A percentile compares a stretch with the other conserved stretches of the same genome.
phyloP scores from a whole-genome alignment of 92 coral and sea anemone species.

The Porites divaricata region DNA sequence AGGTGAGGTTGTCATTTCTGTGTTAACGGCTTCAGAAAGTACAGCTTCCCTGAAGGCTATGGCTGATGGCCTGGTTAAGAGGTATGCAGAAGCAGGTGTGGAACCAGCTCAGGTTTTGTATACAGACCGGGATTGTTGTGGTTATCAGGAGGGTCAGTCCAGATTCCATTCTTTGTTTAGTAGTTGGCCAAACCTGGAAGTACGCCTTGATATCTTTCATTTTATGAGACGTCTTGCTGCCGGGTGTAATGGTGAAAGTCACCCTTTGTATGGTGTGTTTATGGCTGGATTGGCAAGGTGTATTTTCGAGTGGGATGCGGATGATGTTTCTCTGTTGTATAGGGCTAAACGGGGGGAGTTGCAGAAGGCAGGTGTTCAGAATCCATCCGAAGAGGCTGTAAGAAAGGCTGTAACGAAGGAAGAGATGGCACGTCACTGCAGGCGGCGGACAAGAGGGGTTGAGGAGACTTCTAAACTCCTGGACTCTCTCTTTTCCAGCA shows the following conservation, averaged over 20 bases:
- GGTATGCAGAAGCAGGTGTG: conserved; percentile 29
- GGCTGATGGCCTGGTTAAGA: conserved; percentile 32
- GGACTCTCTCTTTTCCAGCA: not conserved
- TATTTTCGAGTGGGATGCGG: conserved; percentile 47
- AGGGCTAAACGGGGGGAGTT: conserved; percentile 47
- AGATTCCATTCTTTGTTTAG: conserved; percentile 13
- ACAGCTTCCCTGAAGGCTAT: conserved; percentile 15
- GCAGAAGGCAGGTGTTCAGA: not conserved
- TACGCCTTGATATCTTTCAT: conserved; percentile 58
- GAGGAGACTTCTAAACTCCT: not conserved
- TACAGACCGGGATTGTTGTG: conserved; percentile 59
- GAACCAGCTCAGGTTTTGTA: conserved; percentile 24
- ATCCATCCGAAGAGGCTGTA: not conserved
- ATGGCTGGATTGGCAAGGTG: conserved; percentile 47
- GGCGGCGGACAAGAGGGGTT: conserved; percentile 32
- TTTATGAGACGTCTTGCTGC: conserved; percentile 48
- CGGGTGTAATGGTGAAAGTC: conserved; percentile 52
- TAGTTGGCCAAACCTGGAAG: conserved; percentile 19
- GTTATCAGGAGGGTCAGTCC: conserved; percentile 19
- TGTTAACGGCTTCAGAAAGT: conserved; percentile 41
- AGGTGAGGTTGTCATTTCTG: conserved; percentile 29
- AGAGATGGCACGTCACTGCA: conserved; percentile 40
- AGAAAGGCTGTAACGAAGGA: not conserved
- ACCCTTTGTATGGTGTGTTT: conserved; percentile 54
- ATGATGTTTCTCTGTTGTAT: conserved; percentile 18